Conservation (phyloP, 1,140 invertebrate genomes). For the Holcopasites calliopsidis region DNA sequence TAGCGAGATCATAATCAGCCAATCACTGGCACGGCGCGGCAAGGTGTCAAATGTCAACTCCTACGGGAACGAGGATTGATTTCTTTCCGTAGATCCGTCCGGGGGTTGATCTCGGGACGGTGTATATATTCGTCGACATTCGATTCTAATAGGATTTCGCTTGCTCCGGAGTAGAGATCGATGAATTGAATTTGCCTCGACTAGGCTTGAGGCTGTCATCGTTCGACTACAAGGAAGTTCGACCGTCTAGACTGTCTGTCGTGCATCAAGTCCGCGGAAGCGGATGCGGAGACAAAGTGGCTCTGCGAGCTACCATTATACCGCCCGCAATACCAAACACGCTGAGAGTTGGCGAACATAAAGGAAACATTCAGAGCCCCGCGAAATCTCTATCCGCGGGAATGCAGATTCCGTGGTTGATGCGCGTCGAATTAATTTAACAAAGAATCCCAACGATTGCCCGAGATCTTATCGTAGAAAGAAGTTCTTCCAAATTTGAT, state of each 20-base stretch:
- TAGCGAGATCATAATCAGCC: conserved; percentile 77
- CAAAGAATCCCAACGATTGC: no score
- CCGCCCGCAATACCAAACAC: conserved; percentile 42
- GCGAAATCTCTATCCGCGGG: conserved; percentile 15
- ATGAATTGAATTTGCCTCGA: conserved; percentile 43
- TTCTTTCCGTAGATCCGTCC: conserved; percentile 49
- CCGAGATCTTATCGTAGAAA: no score
- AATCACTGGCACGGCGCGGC: conserved; percentile 61
- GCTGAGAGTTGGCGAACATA: conserved; percentile 31
- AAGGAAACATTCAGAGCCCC: conserved; percentile 30
- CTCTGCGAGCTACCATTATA: conserved; percentile 48
- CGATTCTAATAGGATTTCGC: conserved; percentile 50
- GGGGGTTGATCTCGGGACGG: background rate
- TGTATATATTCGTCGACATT: conserved; percentile 5
- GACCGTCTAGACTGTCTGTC: conserved; percentile 17
- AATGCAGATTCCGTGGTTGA: background rate
- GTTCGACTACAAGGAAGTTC: conserved; percentile 36
- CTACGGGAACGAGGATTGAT: conserved; percentile 66
- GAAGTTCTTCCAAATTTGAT: no score
- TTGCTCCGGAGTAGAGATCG: conserved; percentile 6
- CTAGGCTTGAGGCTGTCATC: conserved; percentile 19
- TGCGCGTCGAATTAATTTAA: background rate
- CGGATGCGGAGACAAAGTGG: conserved; percentile 57
- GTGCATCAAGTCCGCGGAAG: conserved; percentile 51
- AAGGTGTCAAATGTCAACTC: conserved; percentile 77